A percentile compares a stretch with the other conserved stretches of the same genome.
Evolutionary conservation across 2,113 vertebrate genomes (phyloP).

Genomic region (Azemiops feae): DNA sequence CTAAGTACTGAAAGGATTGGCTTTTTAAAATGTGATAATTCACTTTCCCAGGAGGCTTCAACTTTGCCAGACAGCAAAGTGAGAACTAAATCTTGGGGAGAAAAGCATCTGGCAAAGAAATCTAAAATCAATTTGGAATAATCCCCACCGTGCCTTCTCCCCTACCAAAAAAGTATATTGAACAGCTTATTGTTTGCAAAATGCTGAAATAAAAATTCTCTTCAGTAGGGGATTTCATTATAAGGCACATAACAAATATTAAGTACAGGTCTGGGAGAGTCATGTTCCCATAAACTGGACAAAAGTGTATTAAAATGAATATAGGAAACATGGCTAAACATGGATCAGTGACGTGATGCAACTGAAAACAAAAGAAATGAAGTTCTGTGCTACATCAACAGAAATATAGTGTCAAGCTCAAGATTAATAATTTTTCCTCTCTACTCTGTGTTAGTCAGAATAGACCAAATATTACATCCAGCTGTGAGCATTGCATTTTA

Average conservation of each 20-base stretch:
- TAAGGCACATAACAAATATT: not conserved
- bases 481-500: not conserved
- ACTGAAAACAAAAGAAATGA: not conserved
- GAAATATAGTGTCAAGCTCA: not conserved
- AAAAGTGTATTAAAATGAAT: not conserved
- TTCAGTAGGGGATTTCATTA: not conserved
- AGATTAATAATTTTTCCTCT: not conserved
- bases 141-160: not conserved
- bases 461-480: not conserved
- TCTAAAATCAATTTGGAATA: not conserved
- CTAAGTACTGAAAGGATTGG: not conserved
- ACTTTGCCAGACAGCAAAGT: not conserved
- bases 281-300: not conserved
- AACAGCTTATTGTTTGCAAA: not conserved
- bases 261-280: not conserved
- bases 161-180: not conserved
- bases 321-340: not conserved
- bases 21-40: not conserved
- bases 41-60: not conserved
- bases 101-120: not conserved
- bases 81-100: not conserved
- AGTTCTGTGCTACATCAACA: not conserved
- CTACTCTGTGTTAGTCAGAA: not conserved
- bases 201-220: not conserved
- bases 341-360: not conserved